Base-by-base conservation (phyloP, 2,797 vertebrate genomes). In the Furcifer pardalis region DNA sequence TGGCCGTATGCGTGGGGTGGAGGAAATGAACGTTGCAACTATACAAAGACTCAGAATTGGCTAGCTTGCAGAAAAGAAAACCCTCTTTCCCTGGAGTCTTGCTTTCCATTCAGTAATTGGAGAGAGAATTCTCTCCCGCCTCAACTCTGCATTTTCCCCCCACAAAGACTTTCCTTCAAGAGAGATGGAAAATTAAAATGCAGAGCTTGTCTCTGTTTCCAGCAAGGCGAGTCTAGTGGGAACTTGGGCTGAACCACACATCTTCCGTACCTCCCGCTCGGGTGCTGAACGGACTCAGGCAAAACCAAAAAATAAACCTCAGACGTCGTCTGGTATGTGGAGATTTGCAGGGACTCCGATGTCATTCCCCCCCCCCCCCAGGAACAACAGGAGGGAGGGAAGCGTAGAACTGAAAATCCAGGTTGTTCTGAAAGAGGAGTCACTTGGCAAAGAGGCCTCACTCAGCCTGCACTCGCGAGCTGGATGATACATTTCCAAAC, bases 271-370 rank as follows among this genome's bases (percentile, higher is more conserved):
- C 7, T 27, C 32, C 46, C 7, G 15, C 63, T 35, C 4, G 13
- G 49, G 5, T 8, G 27, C 37, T 44, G 42, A 32, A 71, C 87
- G 82, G 80, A 79, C 49, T 88, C 77, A 79, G 80, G 76, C 44
- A n/a, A n/a, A n/a, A n/a, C n/a, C n/a, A n/a, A 56, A 71, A 69
- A 79, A 79, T 7, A 3, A 52, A 75, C 76, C 76, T 71, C 83
- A 75, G 52, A 65, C 27, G 56, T 74, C 62, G 68, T 65, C 69
- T 60, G 30, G 63, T 35, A 40, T n/a, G 30, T 13, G 12, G 1
- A 77, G 25, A 62, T 46, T 56, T 4, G 17, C 15, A n/a, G 10
- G 40, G 37, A 27, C 52, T 65, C 35, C 52, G 35, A 25, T 79
- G 23, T 44, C 52, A 75, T 80, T n/a, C n/a, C n/a, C n/a, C n/a